A percentile compares a stretch with the other conserved stretches of the same genome.
Evolutionary conservation across 2,888 invertebrate genomes (phyloP).

Genomic region (Cylindroiulus punctatus): DNA sequence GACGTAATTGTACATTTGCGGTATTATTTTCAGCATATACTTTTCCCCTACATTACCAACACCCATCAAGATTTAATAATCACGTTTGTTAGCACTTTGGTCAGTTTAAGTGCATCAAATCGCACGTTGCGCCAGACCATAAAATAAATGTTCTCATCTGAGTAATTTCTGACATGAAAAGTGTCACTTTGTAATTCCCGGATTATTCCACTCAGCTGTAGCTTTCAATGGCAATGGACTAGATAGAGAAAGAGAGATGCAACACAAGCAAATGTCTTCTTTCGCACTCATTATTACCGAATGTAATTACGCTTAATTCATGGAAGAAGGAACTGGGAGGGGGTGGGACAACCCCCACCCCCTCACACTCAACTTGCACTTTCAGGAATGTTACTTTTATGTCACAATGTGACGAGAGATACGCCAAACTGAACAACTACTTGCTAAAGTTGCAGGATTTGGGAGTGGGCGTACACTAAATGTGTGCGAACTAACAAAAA

Average conservation of each 20-base stretch:
- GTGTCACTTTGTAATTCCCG: conserved; percentile 32
- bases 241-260: neutral
- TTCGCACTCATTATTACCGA: conserved; percentile 15
- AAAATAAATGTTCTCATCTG: conserved; percentile 32
- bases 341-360: neutral
- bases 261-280: neutral
- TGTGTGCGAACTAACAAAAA: too few species aligned
- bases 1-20: conserved; percentile 21
- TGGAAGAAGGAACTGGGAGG: neutral
- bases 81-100: conserved; percentile 32
- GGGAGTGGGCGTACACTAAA: too few species aligned
- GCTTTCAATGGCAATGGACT: neutral
- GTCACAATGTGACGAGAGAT: neutral
- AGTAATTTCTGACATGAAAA: conserved; percentile 21
- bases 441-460: neutral
- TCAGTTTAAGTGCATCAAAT: conserved; percentile 32
- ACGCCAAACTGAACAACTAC: neutral
- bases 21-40: conserved; percentile 1
- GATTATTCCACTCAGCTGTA: conserved; percentile 1
- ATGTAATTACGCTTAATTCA: conserved; percentile 27
- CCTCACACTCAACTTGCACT: neutral
- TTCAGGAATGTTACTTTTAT: conserved; percentile 8
- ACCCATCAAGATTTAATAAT: conserved; percentile 27
- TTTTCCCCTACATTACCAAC: neutral
- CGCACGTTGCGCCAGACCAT: conserved; percentile 21